These are phyloP conservation scores for Spodoptera litura DNA, from an alignment of 1,140 invertebrate species.

Conservation along the genomic window DNA sequence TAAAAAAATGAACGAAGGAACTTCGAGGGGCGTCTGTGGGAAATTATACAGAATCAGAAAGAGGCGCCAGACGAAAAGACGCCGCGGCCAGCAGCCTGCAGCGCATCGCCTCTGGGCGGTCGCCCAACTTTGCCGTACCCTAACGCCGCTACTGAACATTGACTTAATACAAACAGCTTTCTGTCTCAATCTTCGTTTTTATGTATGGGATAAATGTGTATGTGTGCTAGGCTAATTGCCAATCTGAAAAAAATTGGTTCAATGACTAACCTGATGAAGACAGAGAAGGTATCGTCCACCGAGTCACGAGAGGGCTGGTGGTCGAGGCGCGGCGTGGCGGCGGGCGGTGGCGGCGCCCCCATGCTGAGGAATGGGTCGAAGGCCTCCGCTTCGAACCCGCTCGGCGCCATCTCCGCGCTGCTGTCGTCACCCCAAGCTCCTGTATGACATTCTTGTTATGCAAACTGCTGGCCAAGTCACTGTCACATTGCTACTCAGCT, in stretches of 20 bases:
- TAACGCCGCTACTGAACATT: no score
- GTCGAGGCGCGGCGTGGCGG: constrained; percentile 87
- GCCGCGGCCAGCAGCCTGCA: no score
- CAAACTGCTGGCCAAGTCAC: not conserved
- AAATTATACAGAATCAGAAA: no score
- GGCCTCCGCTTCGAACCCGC: constrained; percentile 90
- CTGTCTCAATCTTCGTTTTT: no score
- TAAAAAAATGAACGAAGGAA: no score
- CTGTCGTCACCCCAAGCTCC: constrained; percentile 88
- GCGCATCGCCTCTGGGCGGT: no score
- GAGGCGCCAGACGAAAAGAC: no score
- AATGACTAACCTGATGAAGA: constrained; percentile 90
- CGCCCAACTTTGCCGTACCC: no score
- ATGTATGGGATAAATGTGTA: no score
- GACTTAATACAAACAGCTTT: no score
- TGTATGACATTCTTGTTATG: constrained; percentile 24
- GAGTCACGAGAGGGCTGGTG: constrained; percentile 91
- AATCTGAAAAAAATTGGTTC: not conserved
- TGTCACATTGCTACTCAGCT: not conserved
- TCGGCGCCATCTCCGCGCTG: constrained; percentile 73
- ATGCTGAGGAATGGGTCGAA: constrained; percentile 95
- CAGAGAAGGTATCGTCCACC: constrained; percentile 92
- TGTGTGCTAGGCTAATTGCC: not conserved
- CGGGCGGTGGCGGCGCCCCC: constrained; percentile 90
- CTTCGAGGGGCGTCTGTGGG: no score